phyloP scores from a whole-genome alignment of 2,888 invertebrate species.

The Ecdyonurus torrentis region DNA sequence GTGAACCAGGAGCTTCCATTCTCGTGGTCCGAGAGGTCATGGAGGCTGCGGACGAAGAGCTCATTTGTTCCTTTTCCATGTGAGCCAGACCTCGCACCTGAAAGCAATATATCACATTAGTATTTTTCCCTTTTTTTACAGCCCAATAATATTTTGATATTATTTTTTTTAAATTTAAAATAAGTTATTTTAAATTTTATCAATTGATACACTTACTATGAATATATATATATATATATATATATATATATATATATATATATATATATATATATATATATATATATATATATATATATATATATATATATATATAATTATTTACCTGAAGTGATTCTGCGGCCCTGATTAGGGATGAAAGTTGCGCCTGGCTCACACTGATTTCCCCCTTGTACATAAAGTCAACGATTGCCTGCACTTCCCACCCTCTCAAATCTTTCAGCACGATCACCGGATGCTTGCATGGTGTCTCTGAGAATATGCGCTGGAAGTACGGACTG shows the following conservation, averaged over 20 bases:
- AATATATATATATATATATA: too few species aligned
- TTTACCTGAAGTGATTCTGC: conserved; percentile 62
- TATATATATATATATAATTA: background rate
- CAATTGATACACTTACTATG: background rate
- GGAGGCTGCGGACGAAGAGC: conserved; percentile 13
- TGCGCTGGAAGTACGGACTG: conserved; percentile 76
- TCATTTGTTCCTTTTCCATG: conserved; percentile 32
- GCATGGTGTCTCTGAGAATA: conserved; percentile 82
- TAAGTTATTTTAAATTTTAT: background rate
- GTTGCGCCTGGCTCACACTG: conserved; percentile 68
- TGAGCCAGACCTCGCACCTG: conserved; percentile 53
- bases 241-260: too few species aligned
- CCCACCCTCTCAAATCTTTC: conserved; percentile 78
- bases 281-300: too few species aligned
- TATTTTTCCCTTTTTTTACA: too few species aligned
- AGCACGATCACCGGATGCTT: conserved; percentile 86
- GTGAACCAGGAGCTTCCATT: conserved; percentile 30
- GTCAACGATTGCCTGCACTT: conserved; percentile 76
- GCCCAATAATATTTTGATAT: too few species aligned
- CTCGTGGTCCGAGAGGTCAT: conserved; percentile 22
- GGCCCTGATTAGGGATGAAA: conserved; percentile 68
- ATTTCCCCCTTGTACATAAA: conserved; percentile 92
- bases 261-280: too few species aligned
- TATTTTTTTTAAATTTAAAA: background rate
- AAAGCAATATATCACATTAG: background rate